These are phyloP conservation scores for Saccopteryx bilineata DNA, from an alignment of 2,113 vertebrate genomes.

Conservation along the genomic window DNA sequence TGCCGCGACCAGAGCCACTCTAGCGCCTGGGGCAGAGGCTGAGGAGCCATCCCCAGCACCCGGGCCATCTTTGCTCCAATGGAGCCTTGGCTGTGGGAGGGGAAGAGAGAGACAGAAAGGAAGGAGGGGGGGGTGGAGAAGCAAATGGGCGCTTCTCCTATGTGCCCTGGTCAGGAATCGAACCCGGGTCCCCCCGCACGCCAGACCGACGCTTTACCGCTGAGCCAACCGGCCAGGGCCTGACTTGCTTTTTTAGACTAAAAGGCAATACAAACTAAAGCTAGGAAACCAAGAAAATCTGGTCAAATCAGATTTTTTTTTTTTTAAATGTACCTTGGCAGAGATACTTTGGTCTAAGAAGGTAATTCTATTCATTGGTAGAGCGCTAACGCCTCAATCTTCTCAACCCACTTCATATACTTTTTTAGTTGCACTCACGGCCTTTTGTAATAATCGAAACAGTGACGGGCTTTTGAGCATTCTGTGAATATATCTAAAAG, in stretches of 20 bases:
- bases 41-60: no score
- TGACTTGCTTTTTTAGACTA: background rate
- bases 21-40: no score
- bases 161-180: no score
- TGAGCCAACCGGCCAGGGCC: no score
- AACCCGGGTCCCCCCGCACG: no score
- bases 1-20: no score
- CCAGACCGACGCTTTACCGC: no score
- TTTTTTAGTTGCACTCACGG: background rate
- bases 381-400: background rate
- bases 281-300: background rate
- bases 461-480: background rate
- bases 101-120: no score
- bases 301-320: background rate
- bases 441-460: background rate
- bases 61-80: no score
- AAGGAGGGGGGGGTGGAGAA: no score
- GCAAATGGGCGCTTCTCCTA: no score
- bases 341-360: background rate
- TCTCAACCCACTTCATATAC: background rate
- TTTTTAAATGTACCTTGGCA: background rate
- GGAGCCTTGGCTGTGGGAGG: no score
- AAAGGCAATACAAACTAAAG: background rate
- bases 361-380: background rate
- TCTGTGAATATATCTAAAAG: slow-evolving; percentile 32